Conservation (phyloP, 2,797 vertebrate species). For the Pelobates cultripes region DNA sequence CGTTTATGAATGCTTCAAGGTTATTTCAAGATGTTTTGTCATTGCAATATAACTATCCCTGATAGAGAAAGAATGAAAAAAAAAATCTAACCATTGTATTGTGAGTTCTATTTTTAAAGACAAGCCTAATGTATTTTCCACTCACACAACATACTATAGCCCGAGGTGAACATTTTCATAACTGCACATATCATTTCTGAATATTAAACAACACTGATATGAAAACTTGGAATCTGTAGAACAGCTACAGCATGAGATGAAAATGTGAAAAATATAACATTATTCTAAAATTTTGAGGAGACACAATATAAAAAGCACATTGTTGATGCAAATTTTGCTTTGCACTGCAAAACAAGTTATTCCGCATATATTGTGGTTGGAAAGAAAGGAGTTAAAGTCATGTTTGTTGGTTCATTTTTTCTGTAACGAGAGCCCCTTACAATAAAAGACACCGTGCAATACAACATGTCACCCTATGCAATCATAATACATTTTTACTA, state of each 20-base stretch:
- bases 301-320: not conserved
- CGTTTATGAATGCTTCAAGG: conserved; percentile 25
- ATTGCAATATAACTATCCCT: conserved; percentile 3
- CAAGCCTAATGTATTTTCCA: conserved; percentile 38
- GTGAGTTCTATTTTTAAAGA: conserved; percentile 43
- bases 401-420: too few relatives aligned
- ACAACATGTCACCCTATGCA: too few relatives aligned
- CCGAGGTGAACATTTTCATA: conserved; percentile 40
- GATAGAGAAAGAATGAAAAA: not conserved
- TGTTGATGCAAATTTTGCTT: too few relatives aligned
- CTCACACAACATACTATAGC: conserved; percentile 38
- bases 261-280: not conserved
- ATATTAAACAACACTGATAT: conserved; percentile 42
- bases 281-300: not conserved
- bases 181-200: conserved; percentile 30
- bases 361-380: too few relatives aligned
- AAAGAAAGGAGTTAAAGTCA: too few relatives aligned
- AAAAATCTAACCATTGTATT: conserved; percentile 10
- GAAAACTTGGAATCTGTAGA: conserved; percentile 22
- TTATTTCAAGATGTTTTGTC: conserved; percentile 9
- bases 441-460: too few relatives aligned
- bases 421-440: too few relatives aligned
- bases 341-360: too few relatives aligned
- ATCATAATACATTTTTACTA: too few relatives aligned
- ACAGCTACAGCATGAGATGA: not conserved